phyloP scores from a whole-genome alignment of 2,113 vertebrate species.

The Nettapus auritus region DNA sequence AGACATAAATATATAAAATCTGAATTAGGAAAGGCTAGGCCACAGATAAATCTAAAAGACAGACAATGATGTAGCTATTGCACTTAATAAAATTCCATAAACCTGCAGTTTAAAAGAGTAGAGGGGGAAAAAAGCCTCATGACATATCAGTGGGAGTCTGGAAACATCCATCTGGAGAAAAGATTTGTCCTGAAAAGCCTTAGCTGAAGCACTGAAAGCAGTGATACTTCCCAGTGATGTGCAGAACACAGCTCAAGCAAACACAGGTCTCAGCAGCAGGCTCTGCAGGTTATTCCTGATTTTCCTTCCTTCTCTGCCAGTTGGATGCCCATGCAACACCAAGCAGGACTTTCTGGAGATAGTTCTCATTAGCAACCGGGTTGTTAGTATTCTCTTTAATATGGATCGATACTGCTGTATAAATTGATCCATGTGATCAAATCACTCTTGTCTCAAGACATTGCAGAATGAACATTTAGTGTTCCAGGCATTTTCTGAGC shows the following conservation, averaged over 20 bases:
- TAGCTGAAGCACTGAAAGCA: neutral
- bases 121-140: constrained; percentile 8
- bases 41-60: constrained; percentile 60
- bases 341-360: neutral
- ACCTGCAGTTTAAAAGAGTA: constrained; percentile 26
- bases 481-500: neutral
- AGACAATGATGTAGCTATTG: constrained; percentile 38
- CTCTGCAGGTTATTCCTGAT: constrained; percentile 35
- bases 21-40: constrained; percentile 8
- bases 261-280: neutral
- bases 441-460: neutral
- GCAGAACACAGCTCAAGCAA: neutral
- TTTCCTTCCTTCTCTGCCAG: neutral
- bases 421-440: neutral
- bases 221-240: neutral
- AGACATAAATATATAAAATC: constrained; percentile 42
- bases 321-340: neutral
- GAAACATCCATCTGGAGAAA: constrained; percentile 59
- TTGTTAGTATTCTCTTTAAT: neutral
- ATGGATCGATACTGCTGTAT: neutral
- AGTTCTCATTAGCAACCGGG: neutral
- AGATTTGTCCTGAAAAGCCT: constrained; percentile 27
- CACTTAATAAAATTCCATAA: constrained; percentile 63
- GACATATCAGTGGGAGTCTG: constrained; percentile 32
- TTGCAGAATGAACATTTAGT: neutral